Percentiles rank a stretch among this genome's conserved stretches.
These are phyloP conservation scores for Romanomermis culicivorax DNA, from an alignment of 2,888 invertebrate genomes.

Conservation along the genomic window DNA sequence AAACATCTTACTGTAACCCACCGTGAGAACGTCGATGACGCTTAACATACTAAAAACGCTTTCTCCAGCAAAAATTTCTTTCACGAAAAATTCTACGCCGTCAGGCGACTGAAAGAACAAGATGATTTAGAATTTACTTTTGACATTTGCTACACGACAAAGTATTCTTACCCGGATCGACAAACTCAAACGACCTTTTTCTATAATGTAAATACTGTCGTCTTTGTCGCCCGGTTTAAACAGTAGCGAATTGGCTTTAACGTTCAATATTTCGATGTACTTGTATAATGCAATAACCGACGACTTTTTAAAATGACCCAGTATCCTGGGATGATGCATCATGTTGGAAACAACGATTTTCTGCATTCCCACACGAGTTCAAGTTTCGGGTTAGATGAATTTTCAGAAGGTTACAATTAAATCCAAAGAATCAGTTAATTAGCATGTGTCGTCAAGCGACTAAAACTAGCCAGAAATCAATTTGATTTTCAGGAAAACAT, in stretches of 20 bases:
- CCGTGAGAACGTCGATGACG: slow-evolving; percentile 80
- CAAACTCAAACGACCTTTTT: slow-evolving; percentile 75
- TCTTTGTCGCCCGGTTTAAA: slow-evolving; percentile 64
- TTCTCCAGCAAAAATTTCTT: slow-evolving; percentile 73
- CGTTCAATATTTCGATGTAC: slow-evolving; percentile 65
- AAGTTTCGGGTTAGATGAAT: too few species aligned
- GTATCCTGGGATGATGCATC: too few species aligned
- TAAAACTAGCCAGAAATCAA: too few species aligned
- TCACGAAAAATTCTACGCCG: slow-evolving; percentile 60
- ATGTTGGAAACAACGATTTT: too few species aligned
- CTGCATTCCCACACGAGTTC: too few species aligned
- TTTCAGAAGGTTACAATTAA: too few species aligned
- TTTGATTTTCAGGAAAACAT: too few species aligned
- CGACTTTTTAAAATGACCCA: slow-evolving; percentile 91
- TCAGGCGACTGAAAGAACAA: too few species aligned
- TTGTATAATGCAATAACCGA: slow-evolving; percentile 87
- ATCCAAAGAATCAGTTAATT: too few species aligned
- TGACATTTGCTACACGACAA: neutral
- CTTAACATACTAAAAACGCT: slow-evolving; percentile 86
- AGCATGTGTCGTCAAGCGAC: too few species aligned
- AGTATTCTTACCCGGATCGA: slow-evolving; percentile 42
- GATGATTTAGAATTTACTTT: neutral
- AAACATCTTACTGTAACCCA: too few species aligned
- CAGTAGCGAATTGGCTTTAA: slow-evolving; percentile 61
- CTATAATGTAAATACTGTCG: slow-evolving; percentile 86